These are phyloP conservation scores for Chamaea fasciata DNA, from an alignment of 2,113 vertebrate species.

Conservation along the genomic window DNA sequence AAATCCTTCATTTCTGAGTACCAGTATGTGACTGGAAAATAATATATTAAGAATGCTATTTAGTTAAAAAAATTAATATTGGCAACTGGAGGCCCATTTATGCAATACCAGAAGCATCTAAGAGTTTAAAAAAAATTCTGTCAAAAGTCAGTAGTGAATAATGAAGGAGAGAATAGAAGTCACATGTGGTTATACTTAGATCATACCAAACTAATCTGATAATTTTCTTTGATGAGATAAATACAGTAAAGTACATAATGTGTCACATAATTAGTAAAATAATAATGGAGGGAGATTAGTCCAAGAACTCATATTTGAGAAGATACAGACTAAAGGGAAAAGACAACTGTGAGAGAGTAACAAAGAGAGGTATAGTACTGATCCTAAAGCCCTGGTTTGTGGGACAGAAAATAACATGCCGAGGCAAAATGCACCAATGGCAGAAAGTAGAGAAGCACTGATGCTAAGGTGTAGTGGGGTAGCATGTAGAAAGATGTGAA, in stretches of 20 bases:
- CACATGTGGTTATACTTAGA: background rate
- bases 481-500: background rate
- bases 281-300: background rate
- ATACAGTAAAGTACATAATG: background rate
- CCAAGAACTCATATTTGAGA: background rate
- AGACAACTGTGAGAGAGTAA: background rate
- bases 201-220: background rate
- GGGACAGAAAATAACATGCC: background rate
- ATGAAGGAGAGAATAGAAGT: background rate
- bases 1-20: background rate
- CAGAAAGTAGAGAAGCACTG: background rate
- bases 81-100: background rate
- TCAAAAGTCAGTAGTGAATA: background rate
- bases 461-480: background rate
- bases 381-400: background rate
- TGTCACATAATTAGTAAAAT: background rate
- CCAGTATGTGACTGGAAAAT: background rate
- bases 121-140: background rate
- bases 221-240: background rate
- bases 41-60: background rate
- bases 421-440: background rate
- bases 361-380: background rate
- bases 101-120: background rate
- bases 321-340: background rate
- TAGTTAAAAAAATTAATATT: background rate